A percentile compares a stretch with the other conserved stretches of the same genome.
Conservation (phyloP, 2,888 invertebrate genomes). For the Dolomedes plantarius region DNA sequence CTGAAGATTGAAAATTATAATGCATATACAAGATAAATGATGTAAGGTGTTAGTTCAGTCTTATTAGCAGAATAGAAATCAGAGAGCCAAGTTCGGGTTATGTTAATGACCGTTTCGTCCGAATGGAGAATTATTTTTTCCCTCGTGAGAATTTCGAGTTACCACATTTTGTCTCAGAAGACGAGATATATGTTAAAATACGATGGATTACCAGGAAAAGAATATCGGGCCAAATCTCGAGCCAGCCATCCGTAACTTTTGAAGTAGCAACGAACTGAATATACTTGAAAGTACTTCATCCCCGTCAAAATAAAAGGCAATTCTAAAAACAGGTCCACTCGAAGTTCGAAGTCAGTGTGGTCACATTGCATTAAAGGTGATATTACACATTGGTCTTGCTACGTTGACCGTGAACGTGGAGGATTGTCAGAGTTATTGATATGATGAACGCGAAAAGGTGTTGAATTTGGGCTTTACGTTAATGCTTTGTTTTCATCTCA, state of each 20-base stretch:
- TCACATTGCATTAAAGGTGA: not conserved
- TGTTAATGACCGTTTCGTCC: too few species aligned
- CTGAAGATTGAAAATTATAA: too few species aligned
- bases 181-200: too few species aligned
- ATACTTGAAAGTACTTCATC: slow-evolving; percentile 7
- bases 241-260: slow-evolving; percentile 10
- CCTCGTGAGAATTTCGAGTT: too few species aligned
- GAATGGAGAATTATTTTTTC: too few species aligned
- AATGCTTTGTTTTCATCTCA: not conserved
- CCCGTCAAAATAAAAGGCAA: not conserved
- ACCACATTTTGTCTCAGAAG: too few species aligned
- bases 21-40: too few species aligned
- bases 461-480: not conserved
- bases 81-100: too few species aligned
- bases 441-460: slow-evolving; percentile 13
- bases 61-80: too few species aligned
- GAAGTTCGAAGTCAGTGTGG: not conserved
- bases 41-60: too few species aligned
- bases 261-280: slow-evolving; percentile 32
- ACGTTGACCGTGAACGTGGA: slow-evolving; percentile 31
- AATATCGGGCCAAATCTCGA: not conserved
- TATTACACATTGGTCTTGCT: slow-evolving; percentile 30
- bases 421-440: slow-evolving; percentile 14
- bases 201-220: too few species aligned
- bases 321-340: not conserved